phyloP scores from a whole-genome alignment of 2,797 vertebrate species.

The Chanos chanos region DNA sequence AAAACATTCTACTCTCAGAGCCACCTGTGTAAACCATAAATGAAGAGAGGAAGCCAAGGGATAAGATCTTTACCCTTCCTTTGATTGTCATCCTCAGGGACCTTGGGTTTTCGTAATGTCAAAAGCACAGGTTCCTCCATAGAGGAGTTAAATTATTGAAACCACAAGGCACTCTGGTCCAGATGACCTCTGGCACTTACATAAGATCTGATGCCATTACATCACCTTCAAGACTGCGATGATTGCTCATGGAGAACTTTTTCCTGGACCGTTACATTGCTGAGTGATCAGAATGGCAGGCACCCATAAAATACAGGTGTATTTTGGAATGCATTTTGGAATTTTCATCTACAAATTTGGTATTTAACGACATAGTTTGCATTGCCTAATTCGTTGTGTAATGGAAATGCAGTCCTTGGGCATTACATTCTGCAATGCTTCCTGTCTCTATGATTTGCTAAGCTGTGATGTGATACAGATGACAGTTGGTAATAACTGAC shows the following conservation, averaged over 20 bases:
- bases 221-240: conserved; percentile 7
- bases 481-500: too few relatives aligned
- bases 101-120: conserved; percentile 55
- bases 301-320: too few relatives aligned
- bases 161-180: background rate
- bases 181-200: background rate
- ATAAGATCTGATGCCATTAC: conserved; percentile 3
- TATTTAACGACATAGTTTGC: too few relatives aligned
- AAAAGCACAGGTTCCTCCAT: conserved; percentile 1
- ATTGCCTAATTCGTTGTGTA: too few relatives aligned
- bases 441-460: too few relatives aligned
- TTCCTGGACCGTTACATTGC: background rate
- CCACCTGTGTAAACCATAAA: conserved; percentile 61
- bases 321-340: too few relatives aligned
- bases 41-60: conserved; percentile 64
- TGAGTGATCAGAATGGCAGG: conserved; percentile 20
- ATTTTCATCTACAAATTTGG: too few relatives aligned
- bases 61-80: conserved; percentile 75
- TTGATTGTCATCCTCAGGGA: conserved; percentile 65
- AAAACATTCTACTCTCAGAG: background rate
- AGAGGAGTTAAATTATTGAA: background rate
- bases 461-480: too few relatives aligned
- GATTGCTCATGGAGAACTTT: background rate
- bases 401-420: too few relatives aligned
- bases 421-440: too few relatives aligned